Conservation (phyloP, 2,113 vertebrate genomes). For the Prunella himalayana region DNA sequence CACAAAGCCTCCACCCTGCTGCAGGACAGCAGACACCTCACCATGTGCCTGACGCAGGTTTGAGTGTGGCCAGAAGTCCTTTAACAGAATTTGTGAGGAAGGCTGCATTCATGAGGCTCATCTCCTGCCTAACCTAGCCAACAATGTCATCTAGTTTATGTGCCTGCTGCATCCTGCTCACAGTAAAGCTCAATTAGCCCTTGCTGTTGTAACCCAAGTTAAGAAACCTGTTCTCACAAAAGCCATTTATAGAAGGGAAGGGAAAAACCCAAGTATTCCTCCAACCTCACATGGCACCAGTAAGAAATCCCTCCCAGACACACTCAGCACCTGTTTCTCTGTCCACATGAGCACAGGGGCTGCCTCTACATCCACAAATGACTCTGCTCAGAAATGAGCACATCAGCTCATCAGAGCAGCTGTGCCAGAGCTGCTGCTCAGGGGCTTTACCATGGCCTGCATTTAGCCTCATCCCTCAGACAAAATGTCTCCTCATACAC, state of each 20-base stretch:
- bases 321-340: background rate
- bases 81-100: background rate
- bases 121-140: background rate
- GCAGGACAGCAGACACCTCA: background rate
- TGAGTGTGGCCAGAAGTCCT: background rate
- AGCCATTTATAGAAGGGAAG: background rate
- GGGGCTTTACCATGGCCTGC: background rate
- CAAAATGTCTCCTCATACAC: background rate
- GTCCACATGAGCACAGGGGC: background rate
- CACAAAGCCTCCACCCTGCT: background rate
- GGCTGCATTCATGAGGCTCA: background rate
- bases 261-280: background rate
- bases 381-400: background rate
- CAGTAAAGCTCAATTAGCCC: background rate
- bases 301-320: background rate
- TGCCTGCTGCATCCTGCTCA: background rate
- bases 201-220: background rate
- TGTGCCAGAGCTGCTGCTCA: background rate
- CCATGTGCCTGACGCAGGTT: background rate
- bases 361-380: background rate
- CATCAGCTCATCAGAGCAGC: background rate
- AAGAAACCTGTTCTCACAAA: background rate
- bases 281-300: background rate
- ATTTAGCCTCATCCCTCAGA: slow-evolving; percentile 27
- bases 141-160: background rate